Evolutionary conservation across 2,113 vertebrate species (phyloP).

Genomic region (Petrocephalus zakoni): DNA sequence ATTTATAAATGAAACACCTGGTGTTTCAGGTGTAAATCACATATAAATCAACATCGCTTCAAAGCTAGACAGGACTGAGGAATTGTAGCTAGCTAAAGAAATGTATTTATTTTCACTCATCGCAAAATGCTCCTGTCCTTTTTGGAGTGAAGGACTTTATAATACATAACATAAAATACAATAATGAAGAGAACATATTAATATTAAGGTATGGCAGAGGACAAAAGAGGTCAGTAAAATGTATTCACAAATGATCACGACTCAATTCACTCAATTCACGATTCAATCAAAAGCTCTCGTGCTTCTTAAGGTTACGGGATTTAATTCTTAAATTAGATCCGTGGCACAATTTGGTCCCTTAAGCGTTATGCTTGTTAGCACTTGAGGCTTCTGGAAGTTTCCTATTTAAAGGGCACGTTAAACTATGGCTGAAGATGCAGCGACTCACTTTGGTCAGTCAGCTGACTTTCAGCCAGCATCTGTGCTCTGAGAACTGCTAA

Average conservation of each 20-base stretch:
- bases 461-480: background rate
- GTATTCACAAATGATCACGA: background rate
- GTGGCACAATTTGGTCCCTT: background rate
- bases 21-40: constrained; percentile 1
- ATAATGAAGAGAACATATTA: background rate
- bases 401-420: background rate
- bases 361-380: background rate
- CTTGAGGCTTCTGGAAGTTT: background rate
- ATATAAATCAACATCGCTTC: background rate
- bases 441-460: background rate
- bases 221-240: background rate
- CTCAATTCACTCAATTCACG: too few species aligned
- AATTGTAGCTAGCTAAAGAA: background rate
- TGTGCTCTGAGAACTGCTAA: background rate
- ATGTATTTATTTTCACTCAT: background rate
- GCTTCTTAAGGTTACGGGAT: background rate
- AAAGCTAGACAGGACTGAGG: background rate
- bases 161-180: background rate
- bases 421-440: background rate
- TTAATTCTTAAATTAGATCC: background rate
- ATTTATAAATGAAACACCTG: constrained; percentile 7
- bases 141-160: background rate
- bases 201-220: background rate
- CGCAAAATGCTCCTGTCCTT: background rate
- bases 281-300: background rate